Evolutionary conservation across 1,140 invertebrate species (phyloP).

Genomic region (Brachystomella parvula): DNA sequence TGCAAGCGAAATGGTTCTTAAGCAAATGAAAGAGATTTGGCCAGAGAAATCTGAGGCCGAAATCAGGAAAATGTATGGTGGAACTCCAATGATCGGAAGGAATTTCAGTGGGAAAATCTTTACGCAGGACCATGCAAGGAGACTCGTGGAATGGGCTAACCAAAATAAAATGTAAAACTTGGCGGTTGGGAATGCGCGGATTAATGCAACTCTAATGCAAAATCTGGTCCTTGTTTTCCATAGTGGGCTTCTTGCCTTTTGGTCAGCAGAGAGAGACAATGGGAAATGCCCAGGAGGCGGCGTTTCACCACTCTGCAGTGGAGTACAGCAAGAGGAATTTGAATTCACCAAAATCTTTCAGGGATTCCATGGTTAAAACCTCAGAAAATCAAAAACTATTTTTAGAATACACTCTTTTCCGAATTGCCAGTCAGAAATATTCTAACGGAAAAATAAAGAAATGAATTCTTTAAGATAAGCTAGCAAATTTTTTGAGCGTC

Average conservation of each 20-base stretch:
- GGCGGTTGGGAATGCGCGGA: no score
- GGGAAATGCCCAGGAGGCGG: slow-evolving; percentile 18
- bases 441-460: no score
- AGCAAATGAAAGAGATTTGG: slow-evolving; percentile 39
- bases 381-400: neutral
- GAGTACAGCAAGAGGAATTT: slow-evolving; percentile 22
- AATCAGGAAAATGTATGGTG: slow-evolving; percentile 36
- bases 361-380: slow-evolving; percentile 21
- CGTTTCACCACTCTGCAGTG: slow-evolving; percentile 28
- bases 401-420: neutral
- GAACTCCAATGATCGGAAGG: slow-evolving; percentile 38
- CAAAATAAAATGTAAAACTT: slow-evolving; percentile 19
- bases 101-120: slow-evolving; percentile 40
- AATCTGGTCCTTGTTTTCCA: neutral
- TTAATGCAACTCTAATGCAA: no score
- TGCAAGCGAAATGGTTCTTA: slow-evolving; percentile 27
- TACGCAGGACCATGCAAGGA: slow-evolving; percentile 28
- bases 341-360: slow-evolving; percentile 36
- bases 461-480: no score
- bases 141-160: slow-evolving; percentile 38
- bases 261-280: slow-evolving; percentile 39
- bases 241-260: slow-evolving; percentile 36
- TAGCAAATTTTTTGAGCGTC: no score
- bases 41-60: slow-evolving; percentile 35
- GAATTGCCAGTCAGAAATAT: no score